phyloP scores from a whole-genome alignment of 1,140 invertebrate species.

The Drosophila pseudoobscura region DNA sequence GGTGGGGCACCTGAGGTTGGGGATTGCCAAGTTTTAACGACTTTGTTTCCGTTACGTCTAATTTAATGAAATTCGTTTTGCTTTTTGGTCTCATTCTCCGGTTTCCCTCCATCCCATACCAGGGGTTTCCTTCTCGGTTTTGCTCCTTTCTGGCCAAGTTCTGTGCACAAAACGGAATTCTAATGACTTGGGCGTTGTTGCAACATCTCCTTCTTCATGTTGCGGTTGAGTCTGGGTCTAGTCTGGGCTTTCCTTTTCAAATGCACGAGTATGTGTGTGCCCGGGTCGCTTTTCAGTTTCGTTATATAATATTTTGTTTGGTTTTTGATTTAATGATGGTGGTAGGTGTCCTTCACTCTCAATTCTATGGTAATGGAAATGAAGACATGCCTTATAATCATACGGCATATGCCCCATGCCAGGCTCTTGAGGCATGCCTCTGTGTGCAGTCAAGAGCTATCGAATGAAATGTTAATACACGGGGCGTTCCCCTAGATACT shows the following conservation, averaged over 20 bases:
- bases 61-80: slow-evolving; percentile 81
- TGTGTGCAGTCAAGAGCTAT: slow-evolving; percentile 10
- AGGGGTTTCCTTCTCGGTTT: slow-evolving; percentile 11
- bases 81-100: slow-evolving; percentile 51
- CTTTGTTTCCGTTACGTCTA: slow-evolving; percentile 81
- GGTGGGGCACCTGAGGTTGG: slow-evolving; percentile 11
- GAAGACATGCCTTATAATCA: slow-evolving; percentile 65
- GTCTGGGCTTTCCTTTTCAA: slow-evolving; percentile 14
- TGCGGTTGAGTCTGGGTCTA: slow-evolving; percentile 33
- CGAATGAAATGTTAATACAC: slow-evolving; percentile 38
- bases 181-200: slow-evolving; percentile 77
- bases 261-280: slow-evolving; percentile 2
- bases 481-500: slow-evolving; percentile 11
- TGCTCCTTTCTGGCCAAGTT: slow-evolving; percentile 53
- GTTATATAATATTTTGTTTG: slow-evolving; percentile 68
- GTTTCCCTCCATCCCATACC: not conserved
- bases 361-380: slow-evolving; percentile 19
- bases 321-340: slow-evolving; percentile 72
- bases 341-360: slow-evolving; percentile 34
- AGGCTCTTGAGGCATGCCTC: not conserved
- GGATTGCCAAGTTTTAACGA: slow-evolving; percentile 77
- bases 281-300: slow-evolving; percentile 27
- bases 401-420: slow-evolving; percentile 27
- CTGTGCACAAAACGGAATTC: slow-evolving; percentile 73
- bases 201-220: slow-evolving; percentile 27